Evolutionary conservation across 2,888 invertebrate genomes (phyloP).

Genomic region (Tenthredo notha): DNA sequence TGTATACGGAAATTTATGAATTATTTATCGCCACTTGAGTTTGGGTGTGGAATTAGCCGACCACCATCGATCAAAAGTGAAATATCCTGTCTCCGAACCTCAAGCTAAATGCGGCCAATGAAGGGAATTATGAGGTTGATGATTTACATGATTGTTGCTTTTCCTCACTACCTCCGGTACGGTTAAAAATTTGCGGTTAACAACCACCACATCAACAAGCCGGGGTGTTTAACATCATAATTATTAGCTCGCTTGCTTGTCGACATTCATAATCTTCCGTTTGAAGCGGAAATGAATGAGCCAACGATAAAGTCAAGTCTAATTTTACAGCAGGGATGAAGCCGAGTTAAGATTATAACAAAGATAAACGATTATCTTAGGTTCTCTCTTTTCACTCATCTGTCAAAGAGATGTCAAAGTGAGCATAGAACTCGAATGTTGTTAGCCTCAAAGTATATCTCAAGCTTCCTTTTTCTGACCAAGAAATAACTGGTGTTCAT

Average conservation of each 20-base stretch:
- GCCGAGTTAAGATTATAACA: neutral
- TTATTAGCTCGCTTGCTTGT: neutral
- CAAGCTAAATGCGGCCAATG: neutral
- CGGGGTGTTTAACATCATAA: conserved; percentile 4
- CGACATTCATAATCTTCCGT: neutral
- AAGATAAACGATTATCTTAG: conserved; percentile 1
- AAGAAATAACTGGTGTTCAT: neutral
- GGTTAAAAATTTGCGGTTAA: neutral
- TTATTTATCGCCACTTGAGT: neutral
- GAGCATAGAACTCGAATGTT: neutral
- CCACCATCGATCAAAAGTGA: conserved; percentile 14
- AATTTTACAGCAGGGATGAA: neutral
- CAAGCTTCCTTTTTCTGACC: neutral
- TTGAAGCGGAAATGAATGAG: conserved; percentile 15
- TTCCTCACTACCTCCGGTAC: neutral
- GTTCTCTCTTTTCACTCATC: neutral
- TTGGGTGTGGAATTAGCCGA: neutral
- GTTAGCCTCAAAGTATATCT: neutral
- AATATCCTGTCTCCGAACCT: neutral
- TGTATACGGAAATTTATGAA: neutral
- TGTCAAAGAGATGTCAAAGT: neutral
- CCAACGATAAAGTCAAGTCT: conserved; percentile 12
- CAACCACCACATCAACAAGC: conserved; percentile 7
- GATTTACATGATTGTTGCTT: conserved; percentile 23
- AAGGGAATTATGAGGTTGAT: conserved; percentile 1